Percentiles rank a stretch among this genome's conserved stretches.
Conservation (phyloP, 1,140 invertebrate species). For the Pogonomyrmex californicus region DNA sequence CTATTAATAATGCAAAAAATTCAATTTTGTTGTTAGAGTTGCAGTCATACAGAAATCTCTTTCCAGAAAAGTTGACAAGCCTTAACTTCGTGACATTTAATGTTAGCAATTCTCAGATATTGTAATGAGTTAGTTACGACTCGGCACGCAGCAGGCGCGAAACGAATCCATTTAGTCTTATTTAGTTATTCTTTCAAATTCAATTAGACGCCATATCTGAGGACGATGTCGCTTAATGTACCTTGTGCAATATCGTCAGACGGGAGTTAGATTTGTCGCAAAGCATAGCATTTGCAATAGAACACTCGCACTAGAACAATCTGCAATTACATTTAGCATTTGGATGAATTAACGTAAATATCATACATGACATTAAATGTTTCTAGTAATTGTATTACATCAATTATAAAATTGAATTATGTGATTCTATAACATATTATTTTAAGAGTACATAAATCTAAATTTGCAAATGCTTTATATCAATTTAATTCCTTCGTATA, state of each 20-base stretch:
- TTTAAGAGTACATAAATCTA: no score
- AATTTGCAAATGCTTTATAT: no score
- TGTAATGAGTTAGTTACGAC: constrained; percentile 13
- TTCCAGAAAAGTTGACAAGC: not conserved
- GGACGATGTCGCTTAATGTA: not conserved
- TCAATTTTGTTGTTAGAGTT: not conserved
- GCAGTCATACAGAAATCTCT: not conserved
- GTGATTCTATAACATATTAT: not conserved
- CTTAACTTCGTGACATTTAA: not conserved
- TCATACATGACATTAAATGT: not conserved
- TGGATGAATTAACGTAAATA: not conserved
- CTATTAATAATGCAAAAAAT: no score
- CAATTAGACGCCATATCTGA: constrained; percentile 23
- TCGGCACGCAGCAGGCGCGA: not conserved
- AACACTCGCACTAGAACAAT: not conserved
- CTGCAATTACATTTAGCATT: not conserved
- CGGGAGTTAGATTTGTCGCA: not conserved
- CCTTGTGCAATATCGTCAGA: not conserved
- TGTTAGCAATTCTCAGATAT: not conserved
- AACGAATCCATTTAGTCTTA: constrained; percentile 11
- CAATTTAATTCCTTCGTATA: no score
- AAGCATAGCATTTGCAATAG: not conserved
- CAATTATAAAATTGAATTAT: not conserved
- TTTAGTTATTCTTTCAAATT: constrained; percentile 9
- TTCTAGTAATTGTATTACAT: not conserved